These are phyloP conservation scores for Amia ocellicauda DNA, from an alignment of 2,113 vertebrate genomes.

Conservation along the genomic window DNA sequence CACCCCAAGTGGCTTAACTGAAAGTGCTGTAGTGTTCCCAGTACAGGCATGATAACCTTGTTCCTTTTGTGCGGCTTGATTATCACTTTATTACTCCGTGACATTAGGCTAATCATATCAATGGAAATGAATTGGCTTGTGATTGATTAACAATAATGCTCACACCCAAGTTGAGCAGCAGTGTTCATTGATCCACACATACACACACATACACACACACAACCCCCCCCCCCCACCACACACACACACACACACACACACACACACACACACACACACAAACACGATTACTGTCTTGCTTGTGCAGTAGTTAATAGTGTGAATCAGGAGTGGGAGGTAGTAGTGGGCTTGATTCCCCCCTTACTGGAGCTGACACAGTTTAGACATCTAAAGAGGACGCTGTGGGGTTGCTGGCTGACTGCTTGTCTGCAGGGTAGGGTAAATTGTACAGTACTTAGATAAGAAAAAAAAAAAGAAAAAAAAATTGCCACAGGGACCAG, in stretches of 20 bases:
- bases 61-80: slow-evolving; percentile 41
- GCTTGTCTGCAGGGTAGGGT: slow-evolving; percentile 28
- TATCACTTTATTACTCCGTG: slow-evolving; percentile 50
- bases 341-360: not conserved
- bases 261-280: no score
- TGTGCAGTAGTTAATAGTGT: no score
- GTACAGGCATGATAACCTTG: no score
- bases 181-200: slow-evolving; percentile 49
- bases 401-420: slow-evolving; percentile 13
- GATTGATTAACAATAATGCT: slow-evolving; percentile 56
- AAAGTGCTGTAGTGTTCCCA: no score
- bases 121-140: slow-evolving; percentile 57
- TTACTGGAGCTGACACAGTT: not conserved
- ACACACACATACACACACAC: slow-evolving; percentile 23
- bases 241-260: no score
- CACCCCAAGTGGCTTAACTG: no score
- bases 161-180: slow-evolving; percentile 25
- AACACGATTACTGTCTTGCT: no score
- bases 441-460: slow-evolving; percentile 35
- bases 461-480: slow-evolving; percentile 23
- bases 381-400: not conserved
- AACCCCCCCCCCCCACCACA: slow-evolving; percentile 4
- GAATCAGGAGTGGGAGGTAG: not conserved
- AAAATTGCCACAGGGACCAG: slow-evolving; percentile 33
- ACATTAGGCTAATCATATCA: slow-evolving; percentile 60